phyloP scores from a whole-genome alignment of 2,888 invertebrate genomes.

The Pandemis cinnamomeana region DNA sequence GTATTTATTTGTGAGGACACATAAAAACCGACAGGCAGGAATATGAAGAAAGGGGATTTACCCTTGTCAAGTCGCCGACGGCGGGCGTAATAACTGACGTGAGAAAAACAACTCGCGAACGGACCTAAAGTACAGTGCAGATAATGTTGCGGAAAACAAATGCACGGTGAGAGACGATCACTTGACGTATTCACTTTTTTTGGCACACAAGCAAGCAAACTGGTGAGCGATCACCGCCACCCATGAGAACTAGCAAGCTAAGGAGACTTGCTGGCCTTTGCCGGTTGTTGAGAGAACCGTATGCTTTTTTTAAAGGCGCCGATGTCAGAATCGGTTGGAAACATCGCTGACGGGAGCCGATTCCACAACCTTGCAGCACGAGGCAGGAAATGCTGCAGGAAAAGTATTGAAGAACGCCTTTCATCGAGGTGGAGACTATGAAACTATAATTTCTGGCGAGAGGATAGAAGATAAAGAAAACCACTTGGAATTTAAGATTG shows the following conservation, averaged over 20 bases:
- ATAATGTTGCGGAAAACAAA: background rate
- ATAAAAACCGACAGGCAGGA: slow-evolving; percentile 58
- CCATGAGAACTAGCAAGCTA: too few relatives aligned
- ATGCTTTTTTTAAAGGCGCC: background rate
- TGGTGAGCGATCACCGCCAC: too few relatives aligned
- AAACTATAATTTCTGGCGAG: too few relatives aligned
- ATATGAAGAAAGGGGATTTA: slow-evolving; percentile 81
- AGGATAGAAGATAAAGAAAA: too few relatives aligned
- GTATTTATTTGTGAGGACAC: slow-evolving; percentile 56
- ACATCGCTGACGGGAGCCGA: too few relatives aligned
- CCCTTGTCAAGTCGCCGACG: slow-evolving; percentile 76
- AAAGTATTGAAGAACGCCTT: too few relatives aligned
- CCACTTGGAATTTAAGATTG: too few relatives aligned
- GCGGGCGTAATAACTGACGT: slow-evolving; percentile 69
- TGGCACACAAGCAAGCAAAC: background rate
- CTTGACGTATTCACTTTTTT: background rate
- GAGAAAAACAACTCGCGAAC: slow-evolving; percentile 66
- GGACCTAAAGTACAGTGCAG: slow-evolving; percentile 30
- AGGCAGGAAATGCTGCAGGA: too few relatives aligned
- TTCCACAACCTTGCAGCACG: too few relatives aligned
- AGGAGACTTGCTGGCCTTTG: too few relatives aligned
- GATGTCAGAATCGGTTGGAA: too few relatives aligned
- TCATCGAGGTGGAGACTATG: too few relatives aligned
- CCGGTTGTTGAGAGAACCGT: background rate
- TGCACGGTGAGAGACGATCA: background rate